Evolutionary conservation across 2,113 vertebrate genomes (phyloP).

Genomic region (Nesoenas mayeri): DNA sequence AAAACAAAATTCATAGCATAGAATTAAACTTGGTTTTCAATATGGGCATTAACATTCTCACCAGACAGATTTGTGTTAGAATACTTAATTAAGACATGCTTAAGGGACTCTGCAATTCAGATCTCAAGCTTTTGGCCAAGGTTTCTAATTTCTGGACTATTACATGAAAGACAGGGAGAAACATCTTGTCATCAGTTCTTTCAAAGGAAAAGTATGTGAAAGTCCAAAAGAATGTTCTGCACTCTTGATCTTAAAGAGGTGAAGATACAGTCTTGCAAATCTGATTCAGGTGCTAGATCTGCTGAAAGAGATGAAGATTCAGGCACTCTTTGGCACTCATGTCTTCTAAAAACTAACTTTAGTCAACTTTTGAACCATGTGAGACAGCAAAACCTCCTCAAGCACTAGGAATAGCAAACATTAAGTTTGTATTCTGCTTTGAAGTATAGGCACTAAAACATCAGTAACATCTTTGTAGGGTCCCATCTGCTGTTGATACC

Average conservation of each 20-base stretch:
- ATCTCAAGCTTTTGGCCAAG: neutral
- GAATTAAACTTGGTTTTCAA: neutral
- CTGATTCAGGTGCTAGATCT: neutral
- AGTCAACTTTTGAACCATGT: neutral
- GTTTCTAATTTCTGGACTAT: neutral
- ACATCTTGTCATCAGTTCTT: neutral
- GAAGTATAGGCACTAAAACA: neutral
- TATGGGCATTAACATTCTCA: neutral
- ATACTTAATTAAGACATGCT: neutral
- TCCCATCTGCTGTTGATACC: neutral
- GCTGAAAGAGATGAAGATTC: fast-evolving
- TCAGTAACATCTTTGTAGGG: neutral
- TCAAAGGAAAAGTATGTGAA: neutral
- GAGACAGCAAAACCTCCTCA: neutral
- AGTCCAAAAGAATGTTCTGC: neutral
- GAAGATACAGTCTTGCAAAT: neutral
- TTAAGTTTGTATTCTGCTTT: neutral
- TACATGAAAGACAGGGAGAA: neutral
- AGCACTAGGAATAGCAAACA: neutral
- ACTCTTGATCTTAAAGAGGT: neutral
- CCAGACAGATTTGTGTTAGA: neutral
- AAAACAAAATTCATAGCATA: neutral
- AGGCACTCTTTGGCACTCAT: neutral
- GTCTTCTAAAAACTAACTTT: neutral
- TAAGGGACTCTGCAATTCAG: neutral